Evolutionary conservation across 2,113 vertebrate genomes (phyloP).

Genomic region (Hepsetus odoe): DNA sequence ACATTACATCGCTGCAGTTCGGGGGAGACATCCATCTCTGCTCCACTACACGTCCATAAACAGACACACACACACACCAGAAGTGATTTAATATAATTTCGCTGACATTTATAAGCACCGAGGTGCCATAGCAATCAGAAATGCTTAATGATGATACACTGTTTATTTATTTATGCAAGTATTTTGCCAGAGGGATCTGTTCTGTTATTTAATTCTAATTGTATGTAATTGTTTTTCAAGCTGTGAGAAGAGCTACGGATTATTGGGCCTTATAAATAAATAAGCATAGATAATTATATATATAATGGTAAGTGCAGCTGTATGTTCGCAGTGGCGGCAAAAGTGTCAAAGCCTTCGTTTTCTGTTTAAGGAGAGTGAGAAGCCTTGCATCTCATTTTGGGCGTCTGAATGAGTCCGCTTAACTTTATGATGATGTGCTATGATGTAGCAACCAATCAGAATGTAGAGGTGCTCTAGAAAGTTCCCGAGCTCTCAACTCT

Average conservation of each 20-base stretch:
- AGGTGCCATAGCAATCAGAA: background rate
- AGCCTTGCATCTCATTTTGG: no score
- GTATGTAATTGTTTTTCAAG: background rate
- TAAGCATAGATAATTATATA: no score
- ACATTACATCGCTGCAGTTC: constrained; percentile 10
- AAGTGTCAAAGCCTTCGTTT: no score
- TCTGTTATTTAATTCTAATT: background rate
- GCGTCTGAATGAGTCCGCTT: no score
- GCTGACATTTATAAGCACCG: background rate
- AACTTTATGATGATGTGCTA: no score
- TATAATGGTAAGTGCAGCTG: no score
- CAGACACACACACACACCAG: background rate
- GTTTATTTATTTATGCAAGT: background rate
- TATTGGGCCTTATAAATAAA: no score
- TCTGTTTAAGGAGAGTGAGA: no score
- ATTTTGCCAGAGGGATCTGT: background rate
- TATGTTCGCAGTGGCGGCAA: no score
- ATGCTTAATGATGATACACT: background rate
- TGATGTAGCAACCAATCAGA: no score
- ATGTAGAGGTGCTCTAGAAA: no score
- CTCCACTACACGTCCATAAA: background rate
- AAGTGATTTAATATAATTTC: background rate
- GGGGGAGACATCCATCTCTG: background rate
- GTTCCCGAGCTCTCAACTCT: no score
- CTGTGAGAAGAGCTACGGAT: background rate